Conservation (phyloP, 2,113 vertebrate genomes). For the Channa maculata region DNA sequence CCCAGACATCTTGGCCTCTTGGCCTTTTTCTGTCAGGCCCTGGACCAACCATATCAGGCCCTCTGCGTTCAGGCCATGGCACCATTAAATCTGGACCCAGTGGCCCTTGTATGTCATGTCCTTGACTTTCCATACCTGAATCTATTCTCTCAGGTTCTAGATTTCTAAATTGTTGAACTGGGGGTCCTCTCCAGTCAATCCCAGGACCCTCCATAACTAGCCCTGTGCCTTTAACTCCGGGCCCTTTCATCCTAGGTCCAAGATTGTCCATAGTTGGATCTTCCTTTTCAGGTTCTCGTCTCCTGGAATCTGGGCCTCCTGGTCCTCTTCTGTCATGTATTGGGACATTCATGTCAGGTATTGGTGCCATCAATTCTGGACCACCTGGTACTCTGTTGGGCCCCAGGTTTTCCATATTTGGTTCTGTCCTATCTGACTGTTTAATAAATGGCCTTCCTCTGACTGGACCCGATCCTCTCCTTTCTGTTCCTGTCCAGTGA, state of each 20-base stretch:
- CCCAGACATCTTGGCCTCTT: constrained; percentile 28
- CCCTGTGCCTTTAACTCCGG: constrained; percentile 12
- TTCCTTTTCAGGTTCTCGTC: neutral
- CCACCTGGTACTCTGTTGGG: constrained; percentile 21
- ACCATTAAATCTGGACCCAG: constrained; percentile 32
- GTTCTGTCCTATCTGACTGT: constrained; percentile 29
- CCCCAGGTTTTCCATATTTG: constrained; percentile 26
- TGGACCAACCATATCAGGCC: neutral
- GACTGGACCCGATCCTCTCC: constrained; percentile 25
- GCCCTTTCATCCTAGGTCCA: constrained; percentile 24
- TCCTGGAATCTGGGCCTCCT: constrained; percentile 5
- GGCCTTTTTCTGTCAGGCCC: constrained; percentile 20
- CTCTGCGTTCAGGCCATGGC: constrained; percentile 29
- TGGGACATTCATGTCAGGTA: neutral
- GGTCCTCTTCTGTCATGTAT: constrained; percentile 26
- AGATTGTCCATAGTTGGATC: neutral
- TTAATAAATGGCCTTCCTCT: constrained; percentile 25
- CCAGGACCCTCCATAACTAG: neutral
- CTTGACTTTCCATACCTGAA: neutral
- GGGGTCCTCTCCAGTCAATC: constrained; percentile 13
- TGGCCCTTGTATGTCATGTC: constrained; percentile 12
- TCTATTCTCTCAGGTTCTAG: constrained; percentile 1
- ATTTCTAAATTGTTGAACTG: constrained; percentile 5
- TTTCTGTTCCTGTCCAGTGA: constrained; percentile 22
- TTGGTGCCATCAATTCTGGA: constrained; percentile 4